phyloP scores from a whole-genome alignment of 1,140 invertebrate species.

The Drosophila gunungcola region DNA sequence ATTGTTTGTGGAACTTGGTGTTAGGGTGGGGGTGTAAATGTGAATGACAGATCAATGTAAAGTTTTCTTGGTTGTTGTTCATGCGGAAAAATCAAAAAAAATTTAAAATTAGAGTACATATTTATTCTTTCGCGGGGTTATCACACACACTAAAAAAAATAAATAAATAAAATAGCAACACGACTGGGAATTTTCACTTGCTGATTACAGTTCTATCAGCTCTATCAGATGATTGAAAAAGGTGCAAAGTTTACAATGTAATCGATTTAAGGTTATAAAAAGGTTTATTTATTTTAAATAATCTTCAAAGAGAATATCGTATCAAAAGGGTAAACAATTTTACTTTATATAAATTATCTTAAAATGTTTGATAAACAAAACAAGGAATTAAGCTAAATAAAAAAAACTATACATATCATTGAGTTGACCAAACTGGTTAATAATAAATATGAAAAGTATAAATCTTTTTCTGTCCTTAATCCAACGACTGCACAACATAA shows the following conservation, averaged over 20 bases:
- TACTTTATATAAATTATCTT: too few species aligned
- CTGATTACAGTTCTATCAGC: slow-evolving; percentile 7
- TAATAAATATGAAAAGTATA: too few species aligned
- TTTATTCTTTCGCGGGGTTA: slow-evolving; percentile 11
- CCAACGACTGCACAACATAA: too few species aligned
- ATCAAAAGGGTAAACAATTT: too few species aligned
- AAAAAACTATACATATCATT: too few species aligned
- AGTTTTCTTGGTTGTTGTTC: slow-evolving; percentile 27
- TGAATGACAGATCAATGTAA: slow-evolving; percentile 40
- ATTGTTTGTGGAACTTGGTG: slow-evolving; percentile 10
- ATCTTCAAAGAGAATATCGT: too few species aligned
- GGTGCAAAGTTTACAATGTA: not conserved
- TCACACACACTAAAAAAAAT: not conserved
- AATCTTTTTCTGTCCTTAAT: too few species aligned
- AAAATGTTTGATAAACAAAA: too few species aligned
- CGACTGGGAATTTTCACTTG: slow-evolving; percentile 20
- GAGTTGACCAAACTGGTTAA: too few species aligned
- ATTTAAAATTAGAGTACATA: slow-evolving; percentile 1
- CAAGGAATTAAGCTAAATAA: too few species aligned
- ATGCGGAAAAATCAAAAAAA: slow-evolving; percentile 25
- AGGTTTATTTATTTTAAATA: too few species aligned
- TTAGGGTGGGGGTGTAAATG: slow-evolving; percentile 3
- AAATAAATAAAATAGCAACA: slow-evolving; percentile 4
- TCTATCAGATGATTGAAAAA: slow-evolving; percentile 18
- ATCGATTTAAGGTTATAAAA: not conserved